Evolutionary conservation across 2,888 invertebrate species (phyloP), one percentile per base, ranked within the genome.

Genomic region (Brenthis ino): DNA sequence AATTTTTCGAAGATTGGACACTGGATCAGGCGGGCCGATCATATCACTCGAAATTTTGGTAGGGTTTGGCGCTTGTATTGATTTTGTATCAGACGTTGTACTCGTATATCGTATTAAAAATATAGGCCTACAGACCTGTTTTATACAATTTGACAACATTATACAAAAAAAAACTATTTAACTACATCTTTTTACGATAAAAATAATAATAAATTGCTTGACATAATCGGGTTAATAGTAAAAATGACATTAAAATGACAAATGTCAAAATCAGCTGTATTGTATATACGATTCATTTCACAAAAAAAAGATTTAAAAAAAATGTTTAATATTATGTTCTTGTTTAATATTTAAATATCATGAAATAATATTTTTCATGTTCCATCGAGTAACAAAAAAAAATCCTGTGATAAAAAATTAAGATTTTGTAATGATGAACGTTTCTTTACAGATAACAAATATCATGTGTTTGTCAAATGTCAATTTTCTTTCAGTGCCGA

Each of bases 11-110:
- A 98, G 87, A 85, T 98, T 97, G 1, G 98, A 97, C 28, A 95
- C 87, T 13, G 95, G 94, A 85, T 98, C 96, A 0, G 98, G 96
- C 0, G 97, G 97, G 1, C 97, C 97, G 63, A 97, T 95, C 90
- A 95, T 94, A 82, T 96, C 96, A 61, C 82, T 85, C 14, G 83
- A 82, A 58, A 93, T 89, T 72, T 84, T 86, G 64, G 79, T 85
- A 0, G 91, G 87, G 73, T 91, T 89, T 24, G 93, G 93, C 33
- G 83, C 79, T 70, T 87, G 86, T 57, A 85, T 79, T 2, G 85
- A 82, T 72, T 89, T 89, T 1, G 81, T 72, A 56, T 91, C 87
- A 6, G 82, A 74, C 47, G 82, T 80, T 13, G 85, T 84, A 73
- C 65, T 75, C 37, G 57, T 57, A 43, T 54, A 54, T 48, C 65